A percentile compares a stretch with the other conserved stretches of the same genome.
Conservation (phyloP, 2,888 invertebrate genomes). For the Bombylius major region DNA sequence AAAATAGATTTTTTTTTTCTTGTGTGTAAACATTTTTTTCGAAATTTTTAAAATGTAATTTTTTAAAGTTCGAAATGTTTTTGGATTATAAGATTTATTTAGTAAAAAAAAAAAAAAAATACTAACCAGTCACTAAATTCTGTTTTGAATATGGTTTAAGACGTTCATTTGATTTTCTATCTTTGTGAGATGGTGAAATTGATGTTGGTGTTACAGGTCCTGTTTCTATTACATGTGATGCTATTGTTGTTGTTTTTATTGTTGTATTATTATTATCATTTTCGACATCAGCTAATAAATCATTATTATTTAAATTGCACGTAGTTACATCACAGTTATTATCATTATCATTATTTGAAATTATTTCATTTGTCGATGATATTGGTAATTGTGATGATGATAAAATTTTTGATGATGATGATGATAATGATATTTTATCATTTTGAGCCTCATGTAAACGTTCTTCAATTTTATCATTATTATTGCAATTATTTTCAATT, state of each 20-base stretch:
- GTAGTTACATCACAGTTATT: slow-evolving; percentile 1
- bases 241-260: neutral
- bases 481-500: neutral
- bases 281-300: neutral
- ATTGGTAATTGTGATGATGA: neutral
- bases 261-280: slow-evolving; percentile 1
- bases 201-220: neutral
- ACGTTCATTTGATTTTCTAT: slow-evolving; percentile 1
- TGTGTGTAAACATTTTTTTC: too few relatives aligned
- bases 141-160: slow-evolving; percentile 5
- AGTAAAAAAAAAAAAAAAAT: neutral
- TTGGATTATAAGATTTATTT: too few relatives aligned
- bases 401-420: neutral
- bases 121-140: slow-evolving; percentile 4
- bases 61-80: too few relatives aligned
- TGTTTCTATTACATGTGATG: neutral
- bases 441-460: slow-evolving; percentile 1
- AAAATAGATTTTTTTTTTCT: too few relatives aligned
- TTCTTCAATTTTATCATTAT: neutral
- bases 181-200: neutral
- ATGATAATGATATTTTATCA: neutral
- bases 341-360: neutral
- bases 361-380: neutral
- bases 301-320: slow-evolving; percentile 6
- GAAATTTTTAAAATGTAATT: too few relatives aligned